phyloP scores from a whole-genome alignment of 2,888 invertebrate species.

The Lasioglossum villosulum region DNA sequence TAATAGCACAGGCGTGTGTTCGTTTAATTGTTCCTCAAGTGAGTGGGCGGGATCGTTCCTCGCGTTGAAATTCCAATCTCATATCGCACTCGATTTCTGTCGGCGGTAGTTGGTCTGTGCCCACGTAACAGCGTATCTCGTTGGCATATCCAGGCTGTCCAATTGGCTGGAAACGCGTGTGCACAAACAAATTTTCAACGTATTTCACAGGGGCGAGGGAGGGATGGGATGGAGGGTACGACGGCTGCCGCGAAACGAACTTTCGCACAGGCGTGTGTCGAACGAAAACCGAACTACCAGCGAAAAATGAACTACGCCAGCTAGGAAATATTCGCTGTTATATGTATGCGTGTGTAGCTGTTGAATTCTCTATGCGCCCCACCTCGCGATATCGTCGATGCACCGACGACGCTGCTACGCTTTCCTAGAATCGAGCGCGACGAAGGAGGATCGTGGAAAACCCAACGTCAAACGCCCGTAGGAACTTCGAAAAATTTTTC shows the following conservation, averaged over 20 bases:
- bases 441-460: not conserved
- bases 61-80: slow-evolving; percentile 17
- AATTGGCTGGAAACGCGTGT: slow-evolving; percentile 54
- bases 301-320: slow-evolving; percentile 47
- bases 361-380: slow-evolving; percentile 31
- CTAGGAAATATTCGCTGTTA: slow-evolving; percentile 53
- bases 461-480: too few relatives aligned
- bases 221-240: not conserved
- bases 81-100: not conserved
- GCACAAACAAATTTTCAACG: slow-evolving; percentile 55
- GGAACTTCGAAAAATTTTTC: too few relatives aligned
- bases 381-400: slow-evolving; percentile 37
- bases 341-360: not conserved
- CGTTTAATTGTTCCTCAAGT: slow-evolving; percentile 8
- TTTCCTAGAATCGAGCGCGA: slow-evolving; percentile 22
- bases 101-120: not conserved
- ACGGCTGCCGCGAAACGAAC: slow-evolving; percentile 22
- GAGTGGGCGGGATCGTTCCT: not conserved
- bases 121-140: slow-evolving; percentile 28
- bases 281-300: slow-evolving; percentile 25
- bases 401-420: slow-evolving; percentile 37
- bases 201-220: slow-evolving; percentile 5
- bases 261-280: slow-evolving; percentile 37
- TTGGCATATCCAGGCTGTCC: slow-evolving; percentile 23
- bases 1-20: not conserved